A percentile compares a stretch with the other conserved stretches of the same genome.
These are phyloP conservation scores for Scalopus aquaticus DNA, from an alignment of 2,113 vertebrate species.

Conservation along the genomic window DNA sequence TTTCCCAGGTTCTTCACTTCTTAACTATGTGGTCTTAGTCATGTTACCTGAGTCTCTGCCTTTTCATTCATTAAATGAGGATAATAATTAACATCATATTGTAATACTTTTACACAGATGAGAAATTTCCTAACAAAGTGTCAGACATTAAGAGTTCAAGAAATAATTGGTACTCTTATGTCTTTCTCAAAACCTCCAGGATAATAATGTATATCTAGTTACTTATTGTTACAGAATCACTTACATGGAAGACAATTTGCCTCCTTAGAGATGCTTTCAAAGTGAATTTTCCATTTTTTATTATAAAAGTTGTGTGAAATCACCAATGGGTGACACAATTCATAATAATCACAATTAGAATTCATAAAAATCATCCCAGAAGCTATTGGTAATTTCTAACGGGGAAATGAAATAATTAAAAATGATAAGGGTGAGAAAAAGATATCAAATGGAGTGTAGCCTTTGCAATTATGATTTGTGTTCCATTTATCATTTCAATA, in stretches of 20 bases:
- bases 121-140: slow-evolving; percentile 26
- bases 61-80: slow-evolving; percentile 12
- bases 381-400: slow-evolving; percentile 72
- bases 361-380: slow-evolving; percentile 45
- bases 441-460: slow-evolving; percentile 47
- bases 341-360: neutral
- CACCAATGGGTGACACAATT: slow-evolving; percentile 42
- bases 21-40: neutral
- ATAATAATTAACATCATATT: neutral
- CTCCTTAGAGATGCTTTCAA: slow-evolving; percentile 30
- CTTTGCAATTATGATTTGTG: slow-evolving; percentile 65
- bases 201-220: slow-evolving; percentile 9
- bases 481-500: slow-evolving; percentile 76
- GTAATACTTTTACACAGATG: neutral
- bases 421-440: slow-evolving; percentile 53
- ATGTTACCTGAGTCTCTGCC: neutral
- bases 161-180: neutral
- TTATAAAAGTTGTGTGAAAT: slow-evolving; percentile 36
- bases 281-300: slow-evolving; percentile 39
- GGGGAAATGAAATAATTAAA: slow-evolving; percentile 73
- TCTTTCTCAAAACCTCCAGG: slow-evolving; percentile 14
- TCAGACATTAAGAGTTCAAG: neutral
- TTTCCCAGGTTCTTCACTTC: neutral
- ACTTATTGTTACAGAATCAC: neutral
- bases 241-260: neutral